These are phyloP conservation scores for Willowsia nigromaculata DNA, from an alignment of 2,888 invertebrate genomes.

Conservation along the genomic window DNA sequence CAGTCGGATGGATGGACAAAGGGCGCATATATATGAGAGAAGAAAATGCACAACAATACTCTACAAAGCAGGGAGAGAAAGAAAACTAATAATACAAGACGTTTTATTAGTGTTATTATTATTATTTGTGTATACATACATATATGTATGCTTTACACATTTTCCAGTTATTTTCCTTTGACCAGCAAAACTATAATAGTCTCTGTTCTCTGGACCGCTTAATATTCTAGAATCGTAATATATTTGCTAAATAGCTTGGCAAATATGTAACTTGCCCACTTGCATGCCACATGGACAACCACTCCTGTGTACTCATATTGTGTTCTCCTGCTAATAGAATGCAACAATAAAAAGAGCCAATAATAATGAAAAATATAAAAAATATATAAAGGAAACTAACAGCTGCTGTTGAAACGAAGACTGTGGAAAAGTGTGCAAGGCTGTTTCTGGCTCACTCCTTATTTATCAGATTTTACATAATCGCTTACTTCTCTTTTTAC, in stretches of 20 bases:
- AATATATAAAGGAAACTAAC: neutral
- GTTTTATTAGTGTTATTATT: neutral
- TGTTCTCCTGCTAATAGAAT: neutral
- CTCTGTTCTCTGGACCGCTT: neutral
- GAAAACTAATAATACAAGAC: conserved; percentile 14
- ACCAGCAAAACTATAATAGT: neutral
- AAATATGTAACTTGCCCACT: neutral
- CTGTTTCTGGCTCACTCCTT: neutral
- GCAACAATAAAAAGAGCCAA: neutral
- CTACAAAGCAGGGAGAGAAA: neutral
- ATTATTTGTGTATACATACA: neutral
- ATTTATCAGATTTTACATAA: conserved; percentile 14
- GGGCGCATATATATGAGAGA: too few species aligned
- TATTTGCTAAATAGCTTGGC: neutral
- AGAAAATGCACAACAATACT: neutral
- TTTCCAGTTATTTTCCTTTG: neutral
- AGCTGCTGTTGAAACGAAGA: neutral
- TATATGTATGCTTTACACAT: too few species aligned
- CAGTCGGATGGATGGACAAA: neutral
- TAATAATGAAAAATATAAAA: neutral
- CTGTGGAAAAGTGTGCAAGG: neutral
- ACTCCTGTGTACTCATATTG: too few species aligned
- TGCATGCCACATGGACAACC: neutral
- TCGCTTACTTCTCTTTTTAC: conserved; percentile 23
- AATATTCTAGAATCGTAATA: neutral